Conservation (phyloP, 2,888 invertebrate species). For the Timema cristinae region DNA sequence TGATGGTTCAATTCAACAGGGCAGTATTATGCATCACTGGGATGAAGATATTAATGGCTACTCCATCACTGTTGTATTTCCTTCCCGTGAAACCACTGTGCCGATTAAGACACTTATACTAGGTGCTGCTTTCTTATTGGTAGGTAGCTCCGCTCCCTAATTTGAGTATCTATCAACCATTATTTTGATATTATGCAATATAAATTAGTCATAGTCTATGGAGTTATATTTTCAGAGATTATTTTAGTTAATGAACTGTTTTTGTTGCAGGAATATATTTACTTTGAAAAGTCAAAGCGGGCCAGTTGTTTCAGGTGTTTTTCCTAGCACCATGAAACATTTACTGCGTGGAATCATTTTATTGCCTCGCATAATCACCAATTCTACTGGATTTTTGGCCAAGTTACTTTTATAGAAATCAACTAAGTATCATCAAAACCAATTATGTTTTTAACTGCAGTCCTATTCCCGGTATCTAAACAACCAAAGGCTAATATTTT, state of each 20-base stretch:
- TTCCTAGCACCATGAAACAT: too few species aligned
- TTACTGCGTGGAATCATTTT: too few species aligned
- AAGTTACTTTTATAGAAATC: too few species aligned
- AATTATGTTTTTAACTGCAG: too few species aligned
- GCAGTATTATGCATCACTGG: conserved; percentile 22
- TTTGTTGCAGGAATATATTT: conserved; percentile 24
- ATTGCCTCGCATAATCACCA: too few species aligned
- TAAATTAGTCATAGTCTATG: background rate
- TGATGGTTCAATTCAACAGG: conserved; percentile 18
- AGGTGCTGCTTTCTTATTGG: conserved; percentile 24
- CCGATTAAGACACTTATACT: conserved; percentile 18
- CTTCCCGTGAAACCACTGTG: conserved; percentile 11
- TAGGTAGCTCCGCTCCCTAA: background rate
- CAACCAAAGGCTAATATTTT: too few species aligned
- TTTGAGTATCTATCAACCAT: background rate
- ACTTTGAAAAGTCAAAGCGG: conserved; percentile 22
- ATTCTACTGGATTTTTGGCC: too few species aligned
- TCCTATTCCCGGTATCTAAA: too few species aligned
- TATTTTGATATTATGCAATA: background rate
- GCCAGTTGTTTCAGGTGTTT: conserved; percentile 19
- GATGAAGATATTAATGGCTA: conserved; percentile 20
- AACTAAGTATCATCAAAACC: too few species aligned
- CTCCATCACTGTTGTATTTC: conserved; percentile 19
- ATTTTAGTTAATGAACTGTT: background rate
- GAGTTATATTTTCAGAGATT: background rate